These are phyloP conservation scores for Ormyrus nitidulus DNA, from an alignment of 2,888 invertebrate genomes.

Conservation along the genomic window DNA sequence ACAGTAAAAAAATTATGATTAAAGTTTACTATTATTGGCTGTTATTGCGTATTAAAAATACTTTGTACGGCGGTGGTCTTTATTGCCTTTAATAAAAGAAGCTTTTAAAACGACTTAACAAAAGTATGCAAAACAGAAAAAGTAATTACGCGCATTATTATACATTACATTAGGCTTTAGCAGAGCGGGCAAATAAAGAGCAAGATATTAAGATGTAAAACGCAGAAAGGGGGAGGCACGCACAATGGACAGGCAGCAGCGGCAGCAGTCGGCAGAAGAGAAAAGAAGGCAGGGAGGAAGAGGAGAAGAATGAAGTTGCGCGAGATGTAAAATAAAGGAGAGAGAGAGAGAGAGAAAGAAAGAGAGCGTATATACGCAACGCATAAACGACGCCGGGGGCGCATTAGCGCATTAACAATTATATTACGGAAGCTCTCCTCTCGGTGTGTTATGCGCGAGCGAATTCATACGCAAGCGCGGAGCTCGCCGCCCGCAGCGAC, in stretches of 20 bases:
- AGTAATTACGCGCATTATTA: not conserved
- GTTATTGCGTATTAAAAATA: no score
- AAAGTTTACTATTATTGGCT: no score
- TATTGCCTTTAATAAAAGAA: no score
- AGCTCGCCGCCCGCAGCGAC: constrained; percentile 49
- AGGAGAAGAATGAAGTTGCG: constrained; percentile 27
- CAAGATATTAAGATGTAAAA: constrained; percentile 34
- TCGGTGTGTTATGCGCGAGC: constrained; percentile 67
- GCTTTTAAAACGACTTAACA: not conserved
- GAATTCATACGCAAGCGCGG: constrained; percentile 69
- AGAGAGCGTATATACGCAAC: constrained; percentile 63
- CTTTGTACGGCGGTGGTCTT: no score
- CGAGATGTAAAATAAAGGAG: constrained; percentile 64
- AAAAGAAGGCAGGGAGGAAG: not conserved
- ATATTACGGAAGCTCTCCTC: constrained; percentile 72
- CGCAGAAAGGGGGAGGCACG: not conserved
- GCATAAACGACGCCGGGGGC: constrained; percentile 69
- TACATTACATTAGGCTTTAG: not conserved
- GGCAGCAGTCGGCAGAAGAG: not conserved
- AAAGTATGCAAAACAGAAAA: not conserved
- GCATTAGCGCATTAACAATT: constrained; percentile 74
- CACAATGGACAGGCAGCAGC: constrained; percentile 5
- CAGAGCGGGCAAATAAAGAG: not conserved
- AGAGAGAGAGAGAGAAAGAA: constrained; percentile 17
- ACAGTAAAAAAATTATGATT: no score